Base-by-base conservation (phyloP, 2,888 invertebrate species). In the Caenorhabditis sp. region DNA sequence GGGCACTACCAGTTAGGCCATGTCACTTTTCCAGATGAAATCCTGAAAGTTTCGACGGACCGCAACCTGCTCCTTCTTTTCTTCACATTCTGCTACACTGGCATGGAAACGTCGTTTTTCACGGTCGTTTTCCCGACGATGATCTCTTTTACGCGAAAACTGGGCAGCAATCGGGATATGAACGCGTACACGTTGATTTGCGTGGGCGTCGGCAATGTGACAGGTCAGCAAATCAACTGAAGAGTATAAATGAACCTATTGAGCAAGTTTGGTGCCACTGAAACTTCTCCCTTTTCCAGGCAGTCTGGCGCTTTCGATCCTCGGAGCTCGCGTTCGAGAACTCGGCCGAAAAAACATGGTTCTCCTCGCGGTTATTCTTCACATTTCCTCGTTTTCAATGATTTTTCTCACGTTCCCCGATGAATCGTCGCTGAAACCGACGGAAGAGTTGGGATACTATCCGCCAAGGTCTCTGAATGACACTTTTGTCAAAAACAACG, bases 271-370 rank as follows among this genome's bases (percentile, higher is more conserved):
- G 70, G 70, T 62, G 62, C 55, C n/a, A n/a, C n/a, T n/a, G n/a
- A n/a, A n/a, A n/a, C n/a, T n/a, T n/a, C n/a, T n/a, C n/a, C n/a
- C n/a, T n/a, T n/a, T 62, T 76, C 30, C 41, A 76, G 76, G 48
- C 1, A 63, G 76, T 24, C 26, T 70, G 24, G 39, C 55, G 0
- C 22, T 76, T 3, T 56, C 70, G 2, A n/a, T 5, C 9, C 48
- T 76, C 1, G 76, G 76, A 13, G 11, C 50, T 4, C 45, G 59
- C 20, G 63, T 65, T 41, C 56, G 76, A 27, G 53, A 45, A 24
- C 46, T 76, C 35, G 76, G 76, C 13, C 58, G 76, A 32, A 52
- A 70, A 15, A 76, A 70, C 24, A 56, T 76, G 62, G 63, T 76
- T 15, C 58, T 76, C 1, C n/a, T 70, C 11, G 70, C 50, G 5